Evolutionary conservation across 53 echinoderm and acorn worm species (phyloP).

Genomic region (Arbacia lixula): DNA sequence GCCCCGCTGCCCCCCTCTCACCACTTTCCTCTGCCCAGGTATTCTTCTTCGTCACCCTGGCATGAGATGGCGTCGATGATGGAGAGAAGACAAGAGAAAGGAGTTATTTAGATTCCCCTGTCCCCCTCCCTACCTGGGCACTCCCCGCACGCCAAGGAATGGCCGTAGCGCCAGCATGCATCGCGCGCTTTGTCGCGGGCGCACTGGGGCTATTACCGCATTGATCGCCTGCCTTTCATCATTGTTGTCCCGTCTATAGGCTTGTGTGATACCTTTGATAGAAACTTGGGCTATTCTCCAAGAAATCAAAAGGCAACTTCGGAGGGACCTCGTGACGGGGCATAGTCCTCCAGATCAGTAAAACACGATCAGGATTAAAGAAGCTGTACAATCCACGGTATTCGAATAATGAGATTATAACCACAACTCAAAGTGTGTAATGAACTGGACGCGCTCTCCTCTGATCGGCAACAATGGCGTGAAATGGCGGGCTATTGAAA

Average conservation of each 20-base stretch:
- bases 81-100: neutral
- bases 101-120: too few species aligned
- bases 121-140: too few species aligned
- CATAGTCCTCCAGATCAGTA: slow-evolving; percentile 6
- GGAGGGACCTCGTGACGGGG: slow-evolving; percentile 6
- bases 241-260: slow-evolving; percentile 24
- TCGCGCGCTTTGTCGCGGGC: slow-evolving; percentile 38
- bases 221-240: slow-evolving; percentile 17
- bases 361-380: slow-evolving; percentile 33
- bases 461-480: slow-evolving; percentile 25
- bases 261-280: slow-evolving; percentile 33
- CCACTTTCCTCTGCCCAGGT: neutral
- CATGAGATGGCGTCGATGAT: neutral
- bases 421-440: slow-evolving; percentile 45
- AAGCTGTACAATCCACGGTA: slow-evolving; percentile 38
- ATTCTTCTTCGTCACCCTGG: neutral
- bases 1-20: neutral
- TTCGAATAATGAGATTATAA: slow-evolving; percentile 53
- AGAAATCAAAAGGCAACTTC: slow-evolving; percentile 12
- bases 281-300: neutral
- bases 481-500: slow-evolving; percentile 47
- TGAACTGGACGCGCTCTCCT: slow-evolving; percentile 34
- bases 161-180: neutral
- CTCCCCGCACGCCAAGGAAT: too few species aligned
- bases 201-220: slow-evolving; percentile 42